phyloP scores from a whole-genome alignment of 2,888 invertebrate species.

The Andrena marginata region DNA sequence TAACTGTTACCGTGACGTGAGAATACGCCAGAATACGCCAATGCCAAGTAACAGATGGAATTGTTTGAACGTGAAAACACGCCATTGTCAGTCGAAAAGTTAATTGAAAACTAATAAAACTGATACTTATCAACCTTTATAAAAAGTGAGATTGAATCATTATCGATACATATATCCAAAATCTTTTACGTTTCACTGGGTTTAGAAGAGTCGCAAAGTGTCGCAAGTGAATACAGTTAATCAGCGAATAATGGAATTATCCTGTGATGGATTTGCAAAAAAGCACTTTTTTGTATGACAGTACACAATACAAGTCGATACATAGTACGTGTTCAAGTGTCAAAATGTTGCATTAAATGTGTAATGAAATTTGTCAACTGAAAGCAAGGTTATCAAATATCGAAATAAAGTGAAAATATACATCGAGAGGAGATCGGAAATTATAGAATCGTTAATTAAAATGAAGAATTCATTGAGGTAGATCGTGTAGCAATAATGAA shows the following conservation, averaged over 20 bases:
- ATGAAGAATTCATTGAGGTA: background rate
- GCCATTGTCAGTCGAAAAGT: too few relatives aligned
- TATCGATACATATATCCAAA: too few relatives aligned
- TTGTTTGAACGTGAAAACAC: too few relatives aligned
- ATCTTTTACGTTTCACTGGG: too few relatives aligned
- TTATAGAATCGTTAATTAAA: background rate
- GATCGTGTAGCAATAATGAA: background rate
- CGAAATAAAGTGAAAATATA: background rate
- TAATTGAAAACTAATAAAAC: too few relatives aligned
- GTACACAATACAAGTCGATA: background rate
- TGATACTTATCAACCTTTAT: too few relatives aligned
- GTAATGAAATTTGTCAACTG: background rate
- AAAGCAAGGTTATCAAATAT: conserved; percentile 11
- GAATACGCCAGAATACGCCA: too few relatives aligned
- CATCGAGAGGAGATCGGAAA: background rate
- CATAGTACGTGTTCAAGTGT: background rate
- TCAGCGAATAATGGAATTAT: background rate
- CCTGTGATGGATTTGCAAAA: background rate
- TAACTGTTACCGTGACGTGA: too few relatives aligned
- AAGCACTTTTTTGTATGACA: background rate
- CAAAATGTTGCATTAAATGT: background rate
- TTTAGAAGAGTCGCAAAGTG: too few relatives aligned
- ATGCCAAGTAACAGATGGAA: too few relatives aligned
- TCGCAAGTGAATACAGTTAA: too few relatives aligned
- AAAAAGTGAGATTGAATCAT: too few relatives aligned